Conservation (phyloP, 2,797 vertebrate genomes). For the Bucorvus abyssinicus region DNA sequence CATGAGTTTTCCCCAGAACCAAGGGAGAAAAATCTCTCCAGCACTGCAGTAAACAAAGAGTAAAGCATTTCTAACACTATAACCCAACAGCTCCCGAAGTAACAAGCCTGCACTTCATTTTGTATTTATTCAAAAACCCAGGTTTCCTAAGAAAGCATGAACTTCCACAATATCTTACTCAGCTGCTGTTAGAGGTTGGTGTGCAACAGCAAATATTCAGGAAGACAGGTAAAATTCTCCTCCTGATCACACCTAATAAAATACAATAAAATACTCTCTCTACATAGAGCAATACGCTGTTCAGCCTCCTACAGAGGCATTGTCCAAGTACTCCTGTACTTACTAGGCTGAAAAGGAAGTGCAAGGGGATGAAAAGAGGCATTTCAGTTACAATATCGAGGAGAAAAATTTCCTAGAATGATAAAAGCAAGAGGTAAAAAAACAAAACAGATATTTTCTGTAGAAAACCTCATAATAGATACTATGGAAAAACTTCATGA, state of each 20-base stretch:
- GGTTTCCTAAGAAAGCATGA: background rate
- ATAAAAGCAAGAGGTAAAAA: background rate
- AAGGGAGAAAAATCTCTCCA: background rate
- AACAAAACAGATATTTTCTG: background rate
- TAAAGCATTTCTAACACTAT: background rate
- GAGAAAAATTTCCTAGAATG: background rate
- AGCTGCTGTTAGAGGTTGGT: background rate
- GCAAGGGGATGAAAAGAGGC: background rate
- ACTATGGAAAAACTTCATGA: background rate
- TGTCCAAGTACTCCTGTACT: background rate
- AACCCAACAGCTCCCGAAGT: background rate
- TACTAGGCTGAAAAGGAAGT: background rate
- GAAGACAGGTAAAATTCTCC: background rate
- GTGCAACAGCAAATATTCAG: background rate
- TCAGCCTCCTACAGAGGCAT: background rate
- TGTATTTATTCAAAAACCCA: background rate
- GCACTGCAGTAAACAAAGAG: background rate
- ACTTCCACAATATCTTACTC: background rate
- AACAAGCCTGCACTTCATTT: background rate
- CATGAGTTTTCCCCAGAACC: background rate
- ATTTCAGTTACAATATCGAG: background rate
- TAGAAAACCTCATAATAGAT: background rate
- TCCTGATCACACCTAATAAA: background rate
- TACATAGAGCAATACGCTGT: background rate
- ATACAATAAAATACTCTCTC: background rate